phyloP scores from a whole-genome alignment of 1,140 invertebrate genomes.

The Brachionus manjavacas region DNA sequence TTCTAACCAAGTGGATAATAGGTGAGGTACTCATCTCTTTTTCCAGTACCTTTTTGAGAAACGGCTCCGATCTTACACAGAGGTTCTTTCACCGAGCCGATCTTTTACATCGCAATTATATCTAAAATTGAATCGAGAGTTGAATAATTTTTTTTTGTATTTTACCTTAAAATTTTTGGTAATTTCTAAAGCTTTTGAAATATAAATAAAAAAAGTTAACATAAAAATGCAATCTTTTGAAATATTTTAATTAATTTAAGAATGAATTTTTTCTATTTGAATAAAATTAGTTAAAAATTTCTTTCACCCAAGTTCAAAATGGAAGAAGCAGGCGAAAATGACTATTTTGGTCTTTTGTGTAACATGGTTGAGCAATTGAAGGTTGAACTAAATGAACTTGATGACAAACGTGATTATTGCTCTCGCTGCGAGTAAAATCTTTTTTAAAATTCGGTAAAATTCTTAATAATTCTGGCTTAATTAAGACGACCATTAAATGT shows the following conservation, averaged over 20 bases:
- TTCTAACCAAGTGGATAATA: too few relatives aligned
- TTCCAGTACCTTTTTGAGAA: too few relatives aligned
- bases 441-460: background rate
- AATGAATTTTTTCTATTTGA: background rate
- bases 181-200: background rate
- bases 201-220: background rate
- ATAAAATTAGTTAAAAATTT: background rate
- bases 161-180: too few relatives aligned
- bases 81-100: too few relatives aligned
- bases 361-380: conserved; percentile 14
- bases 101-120: too few relatives aligned
- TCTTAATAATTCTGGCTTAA: conserved; percentile 46
- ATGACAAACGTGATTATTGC: background rate
- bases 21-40: too few relatives aligned
- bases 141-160: too few relatives aligned
- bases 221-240: background rate
- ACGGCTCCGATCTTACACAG: too few relatives aligned
- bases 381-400: conserved; percentile 13
- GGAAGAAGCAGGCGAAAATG: background rate
- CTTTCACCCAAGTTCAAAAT: background rate
- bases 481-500: conserved; percentile 73
- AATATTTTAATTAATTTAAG: background rate
- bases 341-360: conserved; percentile 1
- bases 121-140: too few relatives aligned
- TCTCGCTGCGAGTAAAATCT: background rate